Base-by-base conservation (phyloP, 2,113 vertebrate species). In the Uria lomvia region DNA sequence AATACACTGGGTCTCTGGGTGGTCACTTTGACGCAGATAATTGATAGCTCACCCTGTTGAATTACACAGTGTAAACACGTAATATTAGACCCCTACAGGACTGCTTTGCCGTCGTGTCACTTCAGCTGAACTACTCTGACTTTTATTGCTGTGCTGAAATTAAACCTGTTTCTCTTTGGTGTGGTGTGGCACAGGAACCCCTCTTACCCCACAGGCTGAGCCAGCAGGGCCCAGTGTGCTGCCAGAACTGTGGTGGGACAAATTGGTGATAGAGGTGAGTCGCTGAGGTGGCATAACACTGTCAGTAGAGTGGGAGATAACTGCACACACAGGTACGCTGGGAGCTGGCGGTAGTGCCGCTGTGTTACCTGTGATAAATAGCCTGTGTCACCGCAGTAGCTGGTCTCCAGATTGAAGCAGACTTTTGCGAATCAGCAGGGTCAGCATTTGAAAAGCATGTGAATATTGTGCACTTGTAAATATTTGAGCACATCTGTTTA, bases 391-490 rank as follows among this genome's bases (percentile, higher is more conserved):
- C 71, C 30, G 2, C 86, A 82, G 38, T 89, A 91, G 90, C n/a
- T 92, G 67, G 78, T 90, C 96, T 97, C 96, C 96, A 97, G 97
- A 97, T 92, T 96, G 97, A 97, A 97, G 95, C 94, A 74, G 21
- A 95, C 96, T 97, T 97, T 10, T 83, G 93, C 21, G 7, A 97
- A 96, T 97, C 97, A 97, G 97, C 96, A 96, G 97, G 97, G 97
- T 87, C 88, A 98, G 97, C 96, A 93, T 96, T 95, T 95, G 96
- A 98, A 96, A 91, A 98, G 97, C 97, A 90, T 97, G 97, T 56
- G 95, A 98, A 98, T 96, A 98, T 98, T 98, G 98, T 98, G 97
- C 96, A 97, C 97, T 97, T 98, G 97, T 98, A 97, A 98, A 98
- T 98, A 98, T 97, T 95, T 97, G 98, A 97, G 97, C 97, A 97